Evolutionary conservation across 2,113 vertebrate species (phyloP).

Genomic region (Ctenomys sociabilis): DNA sequence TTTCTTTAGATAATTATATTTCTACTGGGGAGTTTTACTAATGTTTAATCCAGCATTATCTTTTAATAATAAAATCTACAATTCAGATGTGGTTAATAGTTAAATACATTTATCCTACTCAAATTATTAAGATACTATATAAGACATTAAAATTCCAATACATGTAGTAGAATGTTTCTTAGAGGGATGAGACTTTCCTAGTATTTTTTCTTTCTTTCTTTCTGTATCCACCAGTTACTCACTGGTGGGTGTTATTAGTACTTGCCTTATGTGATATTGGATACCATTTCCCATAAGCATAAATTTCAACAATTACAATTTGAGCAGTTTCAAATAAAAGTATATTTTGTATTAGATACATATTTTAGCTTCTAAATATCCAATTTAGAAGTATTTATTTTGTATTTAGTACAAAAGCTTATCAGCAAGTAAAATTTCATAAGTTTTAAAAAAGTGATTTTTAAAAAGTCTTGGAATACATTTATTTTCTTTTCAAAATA

Average conservation of each 20-base stretch:
- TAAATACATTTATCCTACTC: background rate
- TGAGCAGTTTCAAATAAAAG: background rate
- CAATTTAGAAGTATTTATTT: background rate
- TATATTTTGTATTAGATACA: background rate
- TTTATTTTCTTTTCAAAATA: constrained; percentile 48
- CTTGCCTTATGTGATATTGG: background rate
- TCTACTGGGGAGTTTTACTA: background rate
- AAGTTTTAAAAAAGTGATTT: constrained; percentile 11
- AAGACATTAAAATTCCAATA: constrained; percentile 5
- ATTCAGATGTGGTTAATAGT: background rate
- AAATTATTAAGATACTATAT: constrained; percentile 2
- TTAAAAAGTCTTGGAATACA: background rate
- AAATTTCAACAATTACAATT: constrained; percentile 11
- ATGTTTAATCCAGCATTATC: background rate
- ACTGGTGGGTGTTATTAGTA: background rate
- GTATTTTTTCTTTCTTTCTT: constrained; percentile 26
- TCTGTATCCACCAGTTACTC: background rate
- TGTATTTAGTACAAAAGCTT: background rate
- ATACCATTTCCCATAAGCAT: background rate
- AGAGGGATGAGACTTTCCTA: background rate
- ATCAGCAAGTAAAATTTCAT: background rate
- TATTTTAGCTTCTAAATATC: background rate
- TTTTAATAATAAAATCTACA: background rate
- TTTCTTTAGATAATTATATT: background rate
- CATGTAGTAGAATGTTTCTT: background rate